Evolutionary conservation across 2,797 vertebrate species (phyloP).

Genomic region (Enteromius viviparus): DNA sequence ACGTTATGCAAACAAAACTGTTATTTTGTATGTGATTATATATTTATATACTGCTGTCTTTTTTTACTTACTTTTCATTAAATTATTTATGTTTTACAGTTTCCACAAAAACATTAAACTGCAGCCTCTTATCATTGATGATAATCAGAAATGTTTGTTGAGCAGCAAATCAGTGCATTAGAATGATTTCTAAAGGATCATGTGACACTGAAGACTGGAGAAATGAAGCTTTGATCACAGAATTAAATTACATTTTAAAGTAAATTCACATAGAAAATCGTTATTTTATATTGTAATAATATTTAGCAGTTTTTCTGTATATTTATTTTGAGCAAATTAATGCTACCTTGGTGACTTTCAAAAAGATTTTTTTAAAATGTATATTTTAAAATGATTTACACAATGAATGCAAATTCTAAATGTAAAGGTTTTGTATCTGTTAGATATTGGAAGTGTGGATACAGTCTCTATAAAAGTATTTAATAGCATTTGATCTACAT

Average conservation of each 20-base stretch:
- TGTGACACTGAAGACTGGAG: not conserved
- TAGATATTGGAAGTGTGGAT: not conserved
- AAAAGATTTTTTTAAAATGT: no score
- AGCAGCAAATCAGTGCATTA: not conserved
- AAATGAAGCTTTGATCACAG: not conserved
- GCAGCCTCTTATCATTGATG: not conserved
- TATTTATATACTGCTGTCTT: not conserved
- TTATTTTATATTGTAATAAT: not conserved
- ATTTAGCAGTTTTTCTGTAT: not conserved
- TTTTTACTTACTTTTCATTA: not conserved
- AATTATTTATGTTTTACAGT: not conserved
- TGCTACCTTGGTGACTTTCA: not conserved
- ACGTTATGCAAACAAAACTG: no score
- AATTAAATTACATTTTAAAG: not conserved
- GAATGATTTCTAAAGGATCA: not conserved
- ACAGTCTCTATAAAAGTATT: not conserved
- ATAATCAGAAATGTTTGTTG: not conserved
- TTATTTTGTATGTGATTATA: no score
- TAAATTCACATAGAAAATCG: not conserved
- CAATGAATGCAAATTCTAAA: not conserved
- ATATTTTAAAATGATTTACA: not conserved
- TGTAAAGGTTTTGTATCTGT: not conserved
- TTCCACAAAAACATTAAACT: not conserved
- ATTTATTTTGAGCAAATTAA: not conserved
- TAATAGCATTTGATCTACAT: not conserved